Base-by-base conservation (phyloP, 2,113 vertebrate genomes). In the Romanogobio albipinnatus region DNA sequence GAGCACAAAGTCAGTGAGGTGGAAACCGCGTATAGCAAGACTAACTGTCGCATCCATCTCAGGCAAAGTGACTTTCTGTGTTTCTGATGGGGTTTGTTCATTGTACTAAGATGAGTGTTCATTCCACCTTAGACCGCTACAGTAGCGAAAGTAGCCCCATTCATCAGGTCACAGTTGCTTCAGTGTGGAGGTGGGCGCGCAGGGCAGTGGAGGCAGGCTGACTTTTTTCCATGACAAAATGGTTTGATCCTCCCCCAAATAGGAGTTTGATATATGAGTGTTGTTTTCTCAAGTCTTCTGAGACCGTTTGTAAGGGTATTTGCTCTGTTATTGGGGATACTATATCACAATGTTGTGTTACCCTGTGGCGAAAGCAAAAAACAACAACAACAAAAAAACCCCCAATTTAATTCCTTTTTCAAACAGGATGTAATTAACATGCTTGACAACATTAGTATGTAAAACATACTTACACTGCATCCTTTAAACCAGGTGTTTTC, bases 71-170 rank as follows among this genome's bases (percentile, higher is more conserved):
- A 36, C 2, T 15, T 15, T 76, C 9, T 78, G 19, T 70, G 59
- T 88, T 26, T 80, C 83, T 93, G 90, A 92, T 88, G 88, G 77
- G 87, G 90, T 89, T 89, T 75, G 85, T 84, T 88, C 87, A 83
- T 89, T 85, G 88, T 86, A 59, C 29, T 90, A 91, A 93, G 92
- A 94, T 94, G 93, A 94, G 92, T 88, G 92, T 93, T 95, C 88
- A 90, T 92, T 91, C 90, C 88, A 90, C 81, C 86, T 84, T 79
- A 89, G 90, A 89, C 84, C 15, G 75, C 84, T 83, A 75, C 62
- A 17, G 68, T 17, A 51, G 84, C 81, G 64, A 92, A 90, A 93
- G 88, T 89, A 89, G 81, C 68, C 80, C 87, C 90, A 92, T 93
- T 92, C 85, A 92, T 93, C 92, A 93, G 90, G 74, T 26, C 82